These are phyloP conservation scores for Adineta ricciae DNA, from an alignment of 2,888 invertebrate genomes.

Conservation along the genomic window DNA sequence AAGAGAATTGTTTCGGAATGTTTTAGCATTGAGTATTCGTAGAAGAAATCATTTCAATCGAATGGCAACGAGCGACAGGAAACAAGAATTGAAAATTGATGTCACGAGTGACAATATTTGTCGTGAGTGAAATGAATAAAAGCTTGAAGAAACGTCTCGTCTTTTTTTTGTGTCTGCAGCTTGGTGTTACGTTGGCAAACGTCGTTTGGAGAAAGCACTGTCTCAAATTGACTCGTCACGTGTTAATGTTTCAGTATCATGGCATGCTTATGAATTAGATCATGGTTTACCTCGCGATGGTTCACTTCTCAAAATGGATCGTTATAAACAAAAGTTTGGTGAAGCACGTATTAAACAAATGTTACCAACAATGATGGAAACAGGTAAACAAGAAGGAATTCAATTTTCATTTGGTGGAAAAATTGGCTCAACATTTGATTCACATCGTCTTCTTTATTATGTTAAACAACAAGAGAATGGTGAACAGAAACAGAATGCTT, in stretches of 20 bases:
- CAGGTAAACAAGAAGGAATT: slow-evolving; percentile 13
- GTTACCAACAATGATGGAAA: not conserved
- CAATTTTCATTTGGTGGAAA: not conserved
- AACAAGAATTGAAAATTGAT: not conserved
- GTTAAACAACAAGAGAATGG: slow-evolving; percentile 17
- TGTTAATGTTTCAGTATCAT: not conserved
- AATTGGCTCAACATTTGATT: slow-evolving; percentile 9
- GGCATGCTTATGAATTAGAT: slow-evolving; percentile 13
- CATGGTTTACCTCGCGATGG: not conserved
- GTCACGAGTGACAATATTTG: not conserved
- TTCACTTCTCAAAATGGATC: not conserved
- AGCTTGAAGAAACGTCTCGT: not conserved
- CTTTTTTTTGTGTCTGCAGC: too few species aligned
- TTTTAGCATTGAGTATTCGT: not conserved
- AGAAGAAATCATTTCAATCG: not conserved
- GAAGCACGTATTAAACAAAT: too few species aligned
- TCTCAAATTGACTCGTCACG: not conserved
- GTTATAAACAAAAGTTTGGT: not conserved
- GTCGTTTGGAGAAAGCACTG: slow-evolving; percentile 4
- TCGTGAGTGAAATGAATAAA: not conserved
- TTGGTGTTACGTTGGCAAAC: slow-evolving; percentile 2
- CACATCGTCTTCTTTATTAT: slow-evolving; percentile 20
- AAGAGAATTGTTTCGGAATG: not conserved
- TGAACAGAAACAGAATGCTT: not conserved
- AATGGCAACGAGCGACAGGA: not conserved